Conservation (phyloP, 2,888 invertebrate species). For the Watsonalla cultraria region DNA sequence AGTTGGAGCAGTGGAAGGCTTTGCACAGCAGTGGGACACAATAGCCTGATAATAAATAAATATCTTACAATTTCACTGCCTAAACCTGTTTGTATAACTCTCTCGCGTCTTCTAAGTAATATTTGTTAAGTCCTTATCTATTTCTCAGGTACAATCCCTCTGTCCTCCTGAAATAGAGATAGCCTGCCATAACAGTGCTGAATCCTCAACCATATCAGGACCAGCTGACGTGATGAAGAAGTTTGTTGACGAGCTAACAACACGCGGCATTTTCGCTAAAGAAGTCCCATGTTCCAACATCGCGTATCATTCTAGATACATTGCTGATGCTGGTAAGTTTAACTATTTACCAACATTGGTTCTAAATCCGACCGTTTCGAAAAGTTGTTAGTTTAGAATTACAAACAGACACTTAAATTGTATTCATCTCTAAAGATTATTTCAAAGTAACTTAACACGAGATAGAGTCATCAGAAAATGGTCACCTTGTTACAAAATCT, state of each 20-base stretch:
- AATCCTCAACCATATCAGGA: constrained; percentile 87
- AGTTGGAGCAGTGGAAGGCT: no score
- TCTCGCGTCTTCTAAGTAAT: no score
- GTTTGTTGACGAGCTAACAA: constrained; percentile 67
- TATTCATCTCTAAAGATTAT: no score
- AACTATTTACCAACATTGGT: not conserved
- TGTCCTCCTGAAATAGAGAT: constrained; percentile 82
- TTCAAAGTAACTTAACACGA: no score
- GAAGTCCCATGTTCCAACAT: constrained; percentile 83
- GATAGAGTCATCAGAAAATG: no score
- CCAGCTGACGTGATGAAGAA: constrained; percentile 79
- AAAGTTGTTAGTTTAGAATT: no score
- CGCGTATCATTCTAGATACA: constrained; percentile 91
- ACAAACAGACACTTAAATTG: no score
- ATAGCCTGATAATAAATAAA: no score
- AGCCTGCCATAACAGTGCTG: constrained; percentile 88
- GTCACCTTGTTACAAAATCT: not conserved
- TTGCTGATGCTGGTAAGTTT: constrained; percentile 76
- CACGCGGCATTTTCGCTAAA: constrained; percentile 39
- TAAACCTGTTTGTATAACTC: no score
- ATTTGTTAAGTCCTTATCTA: not conserved
- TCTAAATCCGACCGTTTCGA: not conserved
- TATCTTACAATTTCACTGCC: no score
- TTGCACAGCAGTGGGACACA: no score
- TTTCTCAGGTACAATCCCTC: constrained; percentile 26